Evolutionary conservation across 1,140 invertebrate genomes (phyloP), one percentile per base, ranked within the genome.

Genomic region (Helicoverpa zea): DNA sequence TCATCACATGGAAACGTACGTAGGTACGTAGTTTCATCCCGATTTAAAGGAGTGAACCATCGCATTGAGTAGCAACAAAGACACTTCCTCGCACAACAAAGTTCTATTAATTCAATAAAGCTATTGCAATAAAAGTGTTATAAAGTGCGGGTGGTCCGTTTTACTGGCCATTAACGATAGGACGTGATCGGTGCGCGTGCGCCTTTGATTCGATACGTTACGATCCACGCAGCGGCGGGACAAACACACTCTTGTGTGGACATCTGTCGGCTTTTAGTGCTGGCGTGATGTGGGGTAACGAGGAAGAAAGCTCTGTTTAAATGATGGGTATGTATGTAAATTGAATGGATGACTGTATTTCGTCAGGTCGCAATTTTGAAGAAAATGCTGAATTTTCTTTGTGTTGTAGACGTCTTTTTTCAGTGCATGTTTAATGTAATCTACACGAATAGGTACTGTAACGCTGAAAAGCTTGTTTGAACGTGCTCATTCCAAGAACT

Each of bases 131-230:
- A 72, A 51, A 49, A 70, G 66, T 66, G 63, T 16, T 12, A 70
- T 70, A 70, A 58, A 73, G 70, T 43, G 70, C 52, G 70, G 70
- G 70, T 73, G 70, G 70, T 73, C 70, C 30, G 74, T 83, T 83
- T 83, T 82, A 87, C 75, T 49, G 78, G 66, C 85, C 58, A 84
- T 84, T 86, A 86, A 84, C 81, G 83, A 76, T 18, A 43, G 23
- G 68, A 51, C 68, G 49, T 49, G 68, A 72, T 72, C 49, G 70
- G 30, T 73, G 70, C 70, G 70, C 70, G 30, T 10, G 70, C 70
- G 70, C 70, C 70, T 73, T 80, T 83, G 78, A 81, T 83, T 75
- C 84, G 68, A 68, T 14, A 51, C 64, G 66, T 82, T 83, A 81
- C 75, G 68, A 74, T 72, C 68, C 29, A 72, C 52, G 68, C 68